phyloP scores from a whole-genome alignment of 2,888 invertebrate genomes.

The Diarsia brunnea region DNA sequence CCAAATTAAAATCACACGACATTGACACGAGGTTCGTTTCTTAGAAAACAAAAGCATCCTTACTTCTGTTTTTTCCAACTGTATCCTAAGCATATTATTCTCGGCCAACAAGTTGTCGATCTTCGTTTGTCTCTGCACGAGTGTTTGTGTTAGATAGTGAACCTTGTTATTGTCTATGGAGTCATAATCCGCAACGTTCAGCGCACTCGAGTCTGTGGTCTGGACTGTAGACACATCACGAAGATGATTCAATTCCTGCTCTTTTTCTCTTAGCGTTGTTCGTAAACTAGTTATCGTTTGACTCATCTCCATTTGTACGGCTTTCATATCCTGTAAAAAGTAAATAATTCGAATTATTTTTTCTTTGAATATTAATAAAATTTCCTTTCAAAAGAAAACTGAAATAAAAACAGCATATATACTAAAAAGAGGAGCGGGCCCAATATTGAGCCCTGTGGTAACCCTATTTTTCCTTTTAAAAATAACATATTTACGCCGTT shows the following conservation, averaged over 20 bases:
- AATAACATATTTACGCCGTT: background rate
- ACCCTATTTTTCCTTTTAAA: background rate
- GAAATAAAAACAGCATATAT: background rate
- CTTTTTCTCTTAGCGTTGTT: slow-evolving; percentile 79
- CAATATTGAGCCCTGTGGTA: slow-evolving; percentile 1
- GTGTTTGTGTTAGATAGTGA: slow-evolving; percentile 93
- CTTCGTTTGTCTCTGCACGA: slow-evolving; percentile 96
- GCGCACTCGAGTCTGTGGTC: slow-evolving; percentile 78
- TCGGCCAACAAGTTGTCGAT: slow-evolving; percentile 96
- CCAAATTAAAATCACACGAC: background rate
- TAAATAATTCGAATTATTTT: background rate
- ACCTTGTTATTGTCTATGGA: slow-evolving; percentile 84
- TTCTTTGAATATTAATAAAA: background rate
- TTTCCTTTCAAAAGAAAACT: background rate
- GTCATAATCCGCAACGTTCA: slow-evolving; percentile 86
- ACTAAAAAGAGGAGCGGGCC: background rate
- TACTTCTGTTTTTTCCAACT: slow-evolving; percentile 95
- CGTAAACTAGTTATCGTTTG: slow-evolving; percentile 81
- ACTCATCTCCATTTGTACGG: slow-evolving; percentile 78
- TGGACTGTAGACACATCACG: slow-evolving; percentile 71
- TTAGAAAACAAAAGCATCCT: slow-evolving; percentile 33
- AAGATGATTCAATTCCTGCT: slow-evolving; percentile 77
- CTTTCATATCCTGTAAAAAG: slow-evolving; percentile 81
- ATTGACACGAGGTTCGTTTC: background rate
- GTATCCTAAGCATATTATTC: slow-evolving; percentile 95